Base-by-base conservation (phyloP, 2,888 invertebrate species). In the Onchidella celtica region DNA sequence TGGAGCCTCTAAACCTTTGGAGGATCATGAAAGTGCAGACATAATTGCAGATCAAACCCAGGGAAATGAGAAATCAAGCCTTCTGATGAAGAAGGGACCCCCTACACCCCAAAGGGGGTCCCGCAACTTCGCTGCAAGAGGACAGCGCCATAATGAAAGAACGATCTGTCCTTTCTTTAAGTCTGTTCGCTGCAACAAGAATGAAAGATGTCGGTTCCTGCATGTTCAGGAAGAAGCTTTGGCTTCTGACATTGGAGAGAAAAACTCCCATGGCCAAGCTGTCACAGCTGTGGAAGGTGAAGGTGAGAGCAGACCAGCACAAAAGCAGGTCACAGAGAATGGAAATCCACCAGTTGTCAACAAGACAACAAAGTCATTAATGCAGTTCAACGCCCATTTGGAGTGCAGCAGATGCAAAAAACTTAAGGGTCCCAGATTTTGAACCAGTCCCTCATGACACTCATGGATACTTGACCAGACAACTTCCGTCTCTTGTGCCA, bases 141-240 rank as follows among this genome's bases (percentile, higher is more conserved):
- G 11, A 34, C 32, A 3, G 11, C 14, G 24, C 4, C 2, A 4
- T 9, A 38, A 47, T 61, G 68, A 57, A 55, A 55, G 69, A 66
- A 75, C 40, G 63, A 27, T 84, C 27, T 88, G 88, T 55, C 78
- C 75, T 3, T 88, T 74, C 77, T 88, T 84, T 79, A 86, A 83
- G 34, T 76, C 83, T 57, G 89, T 89, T 14, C 79, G 82, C 57
- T 91, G 91, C 72, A 73, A 76, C 17, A 86, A 75, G 76, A 90
- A 90, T 21, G 82, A 84, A 55, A 84, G 82, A 55, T 91, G 91
- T 74, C 80, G 74, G 27, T 90, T 87, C 84, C 73, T 77, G 36
- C 91, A 91, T 83, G 63, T 65, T 24, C 24, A 24, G 24, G 72
- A 38, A 27, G 63, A 24, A 21, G n/a, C n/a, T n/a, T n/a, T n/a